Conservation (phyloP, 2,888 invertebrate species). For the Hirtodrosophila trivittata region DNA sequence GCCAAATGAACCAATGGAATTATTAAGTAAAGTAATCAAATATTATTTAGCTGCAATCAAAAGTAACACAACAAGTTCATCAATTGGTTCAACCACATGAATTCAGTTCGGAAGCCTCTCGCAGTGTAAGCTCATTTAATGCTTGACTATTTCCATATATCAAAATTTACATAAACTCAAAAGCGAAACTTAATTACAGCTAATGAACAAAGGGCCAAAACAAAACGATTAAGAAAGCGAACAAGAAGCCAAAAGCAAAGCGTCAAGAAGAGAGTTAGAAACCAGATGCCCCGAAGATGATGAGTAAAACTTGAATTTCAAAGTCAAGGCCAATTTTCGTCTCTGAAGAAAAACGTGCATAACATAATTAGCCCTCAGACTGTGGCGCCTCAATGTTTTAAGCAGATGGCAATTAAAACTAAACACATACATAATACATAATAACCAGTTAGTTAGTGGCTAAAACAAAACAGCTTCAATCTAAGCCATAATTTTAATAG, state of each 20-base stretch:
- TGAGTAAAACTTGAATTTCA: constrained; percentile 43
- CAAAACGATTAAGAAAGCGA: constrained; percentile 35
- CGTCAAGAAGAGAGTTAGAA: constrained; percentile 9
- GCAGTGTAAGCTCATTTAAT: constrained; percentile 42
- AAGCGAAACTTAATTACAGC: constrained; percentile 43
- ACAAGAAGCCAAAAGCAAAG: constrained; percentile 27
- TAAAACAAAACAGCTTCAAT: constrained; percentile 23
- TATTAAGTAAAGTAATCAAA: too few species aligned
- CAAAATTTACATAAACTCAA: constrained; percentile 42
- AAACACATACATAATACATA: background rate
- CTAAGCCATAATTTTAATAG: constrained; percentile 24
- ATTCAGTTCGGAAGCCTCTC: background rate
- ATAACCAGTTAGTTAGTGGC: constrained; percentile 10
- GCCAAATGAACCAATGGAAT: too few species aligned
- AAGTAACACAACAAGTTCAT: constrained; percentile 21
- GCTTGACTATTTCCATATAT: constrained; percentile 22
- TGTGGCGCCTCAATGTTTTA: constrained; percentile 33
- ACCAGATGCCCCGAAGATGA: constrained; percentile 6
- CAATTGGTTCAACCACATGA: background rate
- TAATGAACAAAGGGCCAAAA: constrained; percentile 33
- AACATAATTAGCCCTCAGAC: constrained; percentile 35
- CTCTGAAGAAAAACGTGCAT: background rate
- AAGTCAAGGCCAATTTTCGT: constrained; percentile 61
- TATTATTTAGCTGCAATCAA: constrained; percentile 7
- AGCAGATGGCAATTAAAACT: constrained; percentile 6